Evolutionary conservation across 2,113 vertebrate species (phyloP), one percentile per base, ranked within the genome.

Genomic region (Notothenia coriiceps): DNA sequence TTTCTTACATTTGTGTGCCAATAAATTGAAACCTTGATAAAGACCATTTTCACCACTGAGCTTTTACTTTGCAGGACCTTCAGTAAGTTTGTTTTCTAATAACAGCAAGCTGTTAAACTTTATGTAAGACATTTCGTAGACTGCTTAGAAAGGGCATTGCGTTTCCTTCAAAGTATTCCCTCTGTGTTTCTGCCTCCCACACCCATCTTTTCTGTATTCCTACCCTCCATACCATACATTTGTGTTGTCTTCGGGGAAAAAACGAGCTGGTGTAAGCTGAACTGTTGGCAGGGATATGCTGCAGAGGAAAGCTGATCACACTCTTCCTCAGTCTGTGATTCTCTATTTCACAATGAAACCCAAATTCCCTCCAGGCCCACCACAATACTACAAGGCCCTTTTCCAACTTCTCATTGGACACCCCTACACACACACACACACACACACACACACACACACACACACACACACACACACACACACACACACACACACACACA

Each of bases 231-330:
- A 56, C 59, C 46, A 61, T 75, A 73, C 56, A 74, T 85, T 61
- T 82, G 61, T 61, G 80, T 78, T 82, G 55, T 78, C 56, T 44
- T 60, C 46, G 49, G 5, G 20, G 29, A 40, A 50, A 18, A 29
- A 43, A 55, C 62, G 70, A 54, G 59, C 72, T 80, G 56, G 65
- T 80, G 81, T 82, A 75, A 87, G 84, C 75, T 83, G 65, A 79
- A 83, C 68, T 75, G 56, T 61, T 92, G 89, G 79, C 84, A 84
- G 64, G 77, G 50, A 49, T 47, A 55, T 0, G 4, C 63, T 79
- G 71, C 57, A 15, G 69, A 80, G 74, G 56, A 63, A 87, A 76
- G 77, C 70, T 35, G 43, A 85, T 85, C 72, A 61, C 62, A 47
- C 14, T 82, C 57, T 84, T 72, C 35, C 29, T 81, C 40, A 71